Evolutionary conservation across 1,140 invertebrate species (phyloP), one percentile per base, ranked within the genome.

Genomic region (Yoshiicerus persimilis): DNA sequence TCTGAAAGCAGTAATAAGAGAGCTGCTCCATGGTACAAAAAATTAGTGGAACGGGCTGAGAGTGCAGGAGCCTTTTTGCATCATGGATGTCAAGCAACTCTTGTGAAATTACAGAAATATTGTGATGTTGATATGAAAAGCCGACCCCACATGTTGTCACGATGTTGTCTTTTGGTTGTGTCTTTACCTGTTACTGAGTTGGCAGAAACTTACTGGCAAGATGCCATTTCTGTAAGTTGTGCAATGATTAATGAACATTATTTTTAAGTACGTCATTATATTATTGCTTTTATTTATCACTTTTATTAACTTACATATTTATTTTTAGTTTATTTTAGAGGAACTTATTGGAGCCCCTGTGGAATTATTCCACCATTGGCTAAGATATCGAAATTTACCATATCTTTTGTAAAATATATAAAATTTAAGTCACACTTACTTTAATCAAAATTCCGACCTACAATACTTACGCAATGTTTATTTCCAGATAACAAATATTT

Each of bases 141-240:
- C 4, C 77, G 84, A 47, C 86, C 88, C 16, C 30, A 87, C 36
- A 87, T 90, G 89, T 34, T 89, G 2, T 27, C 39, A 4, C 4
- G 88, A n/a, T 84, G 88, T n/a, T 88, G 88, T 25, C 75, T 90
- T 0, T 41, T 90, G 3, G 87, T 89, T 10, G 62, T 90, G 9
- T 90, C 89, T 13, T 47, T 90, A n/a, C 89, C 89, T 27, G 84
- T 84, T 3, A 90, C 87, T 20, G 89, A 90, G 25, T 25, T 90
- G 23, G 89, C 64, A 9, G 56, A 83, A 34, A 4, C 41, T 11
- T 56, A 84, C 64, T 90, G 87, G 87, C 89, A 90, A 75, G 16
- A 70, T 20, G 89, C 89, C n/a, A 56, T 90, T 70, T 32, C 16
- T 32, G 70, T 47, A 64, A 27, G 89, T 89, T 64, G n/a, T n/a